Conservation (phyloP, 2,113 vertebrate species). For the Scomber scombrus region DNA sequence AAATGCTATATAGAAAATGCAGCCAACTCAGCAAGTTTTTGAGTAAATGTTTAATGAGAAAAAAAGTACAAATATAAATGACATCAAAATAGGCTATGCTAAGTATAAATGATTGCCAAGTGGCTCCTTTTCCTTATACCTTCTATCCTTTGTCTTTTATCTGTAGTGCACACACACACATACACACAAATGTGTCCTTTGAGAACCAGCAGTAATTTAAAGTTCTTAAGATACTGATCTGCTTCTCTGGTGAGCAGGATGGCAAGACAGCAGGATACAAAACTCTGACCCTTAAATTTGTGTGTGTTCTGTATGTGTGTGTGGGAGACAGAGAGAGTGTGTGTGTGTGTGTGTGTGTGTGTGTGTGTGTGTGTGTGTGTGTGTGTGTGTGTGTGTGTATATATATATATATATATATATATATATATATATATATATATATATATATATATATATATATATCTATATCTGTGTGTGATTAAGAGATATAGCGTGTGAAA, state of each 20-base stretch:
- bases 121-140: neutral
- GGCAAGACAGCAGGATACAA: slow-evolving; percentile 39
- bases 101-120: slow-evolving; percentile 1
- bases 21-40: neutral
- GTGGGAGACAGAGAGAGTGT: slow-evolving; percentile 11
- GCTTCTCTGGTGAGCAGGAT: slow-evolving; percentile 60
- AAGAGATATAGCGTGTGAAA: slow-evolving; percentile 22
- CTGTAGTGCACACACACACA: slow-evolving; percentile 11
- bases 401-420: slow-evolving; percentile 22
- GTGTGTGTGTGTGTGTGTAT: slow-evolving; percentile 22
- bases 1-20: no score
- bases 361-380: slow-evolving; percentile 15
- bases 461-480: slow-evolving; percentile 13
- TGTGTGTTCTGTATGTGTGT: slow-evolving; percentile 6
- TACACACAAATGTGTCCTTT: slow-evolving; percentile 19
- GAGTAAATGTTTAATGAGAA: neutral
- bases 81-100: neutral
- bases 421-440: slow-evolving; percentile 20
- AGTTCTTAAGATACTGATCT: slow-evolving; percentile 72
- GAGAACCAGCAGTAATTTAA: slow-evolving; percentile 57
- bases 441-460: slow-evolving; percentile 14
- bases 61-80: neutral
- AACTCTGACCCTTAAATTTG: slow-evolving; percentile 40
- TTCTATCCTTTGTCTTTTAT: slow-evolving; percentile 24
- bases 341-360: slow-evolving; percentile 10